Conservation (phyloP, 2,113 vertebrate species). For the Ornithorhynchus anatinus region DNA sequence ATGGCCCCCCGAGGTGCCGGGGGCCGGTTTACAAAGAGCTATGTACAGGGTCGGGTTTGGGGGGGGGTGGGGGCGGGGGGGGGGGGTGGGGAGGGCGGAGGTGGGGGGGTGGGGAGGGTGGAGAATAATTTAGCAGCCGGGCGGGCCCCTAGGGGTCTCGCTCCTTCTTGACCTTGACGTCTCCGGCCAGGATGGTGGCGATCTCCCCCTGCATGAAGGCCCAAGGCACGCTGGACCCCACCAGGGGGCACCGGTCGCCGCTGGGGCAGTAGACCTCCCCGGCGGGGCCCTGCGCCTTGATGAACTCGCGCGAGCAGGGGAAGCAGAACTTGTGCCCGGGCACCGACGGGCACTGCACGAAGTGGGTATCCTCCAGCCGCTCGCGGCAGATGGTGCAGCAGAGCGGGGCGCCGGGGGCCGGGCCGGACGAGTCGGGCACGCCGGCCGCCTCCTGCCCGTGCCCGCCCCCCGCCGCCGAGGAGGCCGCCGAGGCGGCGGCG, state of each 20-base stretch:
- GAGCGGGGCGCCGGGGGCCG: constrained; percentile 70
- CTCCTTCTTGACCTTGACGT: constrained; percentile 89
- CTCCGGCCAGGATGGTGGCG: constrained; percentile 86
- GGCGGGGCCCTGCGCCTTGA: constrained; percentile 78
- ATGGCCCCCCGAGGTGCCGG: no score
- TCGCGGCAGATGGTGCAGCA: constrained; percentile 88
- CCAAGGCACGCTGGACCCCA: constrained; percentile 87
- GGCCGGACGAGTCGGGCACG: constrained; percentile 53
- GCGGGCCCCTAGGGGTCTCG: constrained; percentile 68
- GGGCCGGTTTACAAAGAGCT: constrained; percentile 37
- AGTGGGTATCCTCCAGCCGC: constrained; percentile 80
- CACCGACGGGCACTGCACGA: constrained; percentile 85
- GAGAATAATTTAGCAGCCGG: not conserved
- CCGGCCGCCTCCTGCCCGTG: constrained; percentile 21
- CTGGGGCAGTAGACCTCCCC: constrained; percentile 90
- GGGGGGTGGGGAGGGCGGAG: constrained; percentile 1
- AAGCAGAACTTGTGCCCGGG: constrained; percentile 88
- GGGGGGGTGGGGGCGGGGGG: not conserved
- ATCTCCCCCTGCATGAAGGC: constrained; percentile 93
- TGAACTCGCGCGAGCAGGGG: constrained; percentile 86
- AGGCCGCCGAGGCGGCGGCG: constrained; percentile 63
- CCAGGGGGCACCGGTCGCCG: constrained; percentile 84
- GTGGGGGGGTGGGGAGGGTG: not conserved
- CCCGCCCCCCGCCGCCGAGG: constrained; percentile 31
- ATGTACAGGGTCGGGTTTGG: constrained; percentile 25